These are phyloP conservation scores for Parnassius apollo DNA, from an alignment of 2,888 invertebrate genomes.

Conservation along the genomic window DNA sequence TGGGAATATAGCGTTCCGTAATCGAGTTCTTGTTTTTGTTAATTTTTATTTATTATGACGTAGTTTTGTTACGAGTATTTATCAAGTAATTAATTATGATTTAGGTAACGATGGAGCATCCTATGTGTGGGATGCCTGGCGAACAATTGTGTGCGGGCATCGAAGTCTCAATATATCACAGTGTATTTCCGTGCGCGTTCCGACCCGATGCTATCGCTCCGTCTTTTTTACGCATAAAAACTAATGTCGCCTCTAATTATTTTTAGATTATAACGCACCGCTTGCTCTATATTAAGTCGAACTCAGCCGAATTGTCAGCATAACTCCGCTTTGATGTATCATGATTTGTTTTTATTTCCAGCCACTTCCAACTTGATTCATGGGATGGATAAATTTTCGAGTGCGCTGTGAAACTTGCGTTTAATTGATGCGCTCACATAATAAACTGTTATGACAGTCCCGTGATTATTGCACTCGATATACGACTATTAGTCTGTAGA, in stretches of 20 bases:
- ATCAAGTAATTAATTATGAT: constrained; percentile 23
- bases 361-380: constrained; percentile 73
- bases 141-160: constrained; percentile 63
- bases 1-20: constrained; percentile 36
- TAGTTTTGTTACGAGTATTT: constrained; percentile 16
- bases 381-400: constrained; percentile 71
- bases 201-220: constrained; percentile 57
- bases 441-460: constrained; percentile 65
- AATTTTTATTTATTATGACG: constrained; percentile 18
- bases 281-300: constrained; percentile 76
- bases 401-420: constrained; percentile 66
- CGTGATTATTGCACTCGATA: constrained; percentile 46
- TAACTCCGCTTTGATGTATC: constrained; percentile 79
- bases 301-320: constrained; percentile 78
- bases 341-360: constrained; percentile 78
- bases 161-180: constrained; percentile 69
- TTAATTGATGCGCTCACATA: constrained; percentile 67
- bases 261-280: constrained; percentile 80
- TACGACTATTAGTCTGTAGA: constrained; percentile 25
- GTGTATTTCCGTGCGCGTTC: constrained; percentile 71
- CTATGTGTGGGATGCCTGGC: constrained; percentile 51
- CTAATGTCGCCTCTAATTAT: constrained; percentile 80
- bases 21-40: constrained; percentile 14
- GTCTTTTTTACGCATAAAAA: constrained; percentile 80
- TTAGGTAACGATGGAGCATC: constrained; percentile 44